Evolutionary conservation across 2,888 invertebrate genomes (phyloP).

Genomic region (Polydesmus complanatus): DNA sequence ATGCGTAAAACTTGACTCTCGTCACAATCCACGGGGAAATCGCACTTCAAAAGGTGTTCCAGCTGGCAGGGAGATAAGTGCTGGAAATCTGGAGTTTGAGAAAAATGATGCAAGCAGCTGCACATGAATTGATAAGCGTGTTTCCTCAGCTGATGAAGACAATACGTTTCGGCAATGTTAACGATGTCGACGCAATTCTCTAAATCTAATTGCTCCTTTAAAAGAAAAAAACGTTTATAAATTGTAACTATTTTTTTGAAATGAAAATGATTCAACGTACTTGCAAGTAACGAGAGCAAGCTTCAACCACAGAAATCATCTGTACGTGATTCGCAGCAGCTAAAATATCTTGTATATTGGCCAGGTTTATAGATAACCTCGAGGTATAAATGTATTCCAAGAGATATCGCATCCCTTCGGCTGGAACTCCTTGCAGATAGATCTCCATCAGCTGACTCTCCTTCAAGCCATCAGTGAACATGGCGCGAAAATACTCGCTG

Average conservation of each 20-base stretch:
- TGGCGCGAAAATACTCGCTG: conserved; percentile 59
- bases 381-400: conserved; percentile 57
- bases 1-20: conserved; percentile 45
- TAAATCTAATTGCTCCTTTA: conserved; percentile 47
- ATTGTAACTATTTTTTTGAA: no score
- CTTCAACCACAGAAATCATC: conserved; percentile 48
- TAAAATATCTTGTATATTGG: conserved; percentile 51
- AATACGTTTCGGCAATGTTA: conserved; percentile 53
- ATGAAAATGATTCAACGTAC: conserved; percentile 22
- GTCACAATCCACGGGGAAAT: conserved; percentile 53
- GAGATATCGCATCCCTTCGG: conserved; percentile 47
- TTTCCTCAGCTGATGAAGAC: conserved; percentile 42
- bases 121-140: conserved; percentile 52
- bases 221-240: conserved; percentile 11
- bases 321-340: conserved; percentile 54
- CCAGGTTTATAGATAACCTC: conserved; percentile 44
- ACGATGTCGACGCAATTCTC: conserved; percentile 59
- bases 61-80: conserved; percentile 46
- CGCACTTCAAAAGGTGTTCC: conserved; percentile 45
- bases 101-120: conserved; percentile 46
- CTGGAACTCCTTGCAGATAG: conserved; percentile 48
- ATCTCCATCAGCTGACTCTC: conserved; percentile 52
- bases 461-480: conserved; percentile 56
- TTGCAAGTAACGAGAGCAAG: conserved; percentile 48
- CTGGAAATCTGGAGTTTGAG: conserved; percentile 44